phyloP scores from a whole-genome alignment of 2,113 vertebrate species.

The Rhinopithecus roxellana region DNA sequence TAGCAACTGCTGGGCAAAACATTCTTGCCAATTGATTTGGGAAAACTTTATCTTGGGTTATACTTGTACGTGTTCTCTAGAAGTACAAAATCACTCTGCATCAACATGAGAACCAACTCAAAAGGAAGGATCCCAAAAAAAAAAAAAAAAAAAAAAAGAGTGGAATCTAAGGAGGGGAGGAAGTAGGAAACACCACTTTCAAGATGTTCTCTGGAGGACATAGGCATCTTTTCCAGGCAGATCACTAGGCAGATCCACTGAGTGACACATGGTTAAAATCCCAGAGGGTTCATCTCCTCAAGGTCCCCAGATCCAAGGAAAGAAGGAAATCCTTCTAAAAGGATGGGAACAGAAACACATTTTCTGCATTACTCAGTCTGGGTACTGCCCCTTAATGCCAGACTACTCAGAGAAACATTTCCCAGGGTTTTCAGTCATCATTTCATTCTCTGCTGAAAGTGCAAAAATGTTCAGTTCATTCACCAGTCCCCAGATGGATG shows the following conservation, averaged over 20 bases:
- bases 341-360: neutral
- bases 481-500: neutral
- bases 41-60: neutral
- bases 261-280: neutral
- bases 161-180: neutral
- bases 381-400: neutral
- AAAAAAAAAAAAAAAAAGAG: neutral
- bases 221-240: neutral
- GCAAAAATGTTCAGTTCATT: neutral
- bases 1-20: neutral
- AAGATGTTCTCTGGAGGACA: neutral
- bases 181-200: neutral
- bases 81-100: neutral
- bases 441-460: conserved; percentile 24
- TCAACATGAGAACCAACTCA: neutral
- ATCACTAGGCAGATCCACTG: rapidly evolving
- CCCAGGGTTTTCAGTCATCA: neutral
- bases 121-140: neutral
- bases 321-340: neutral
- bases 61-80: neutral
- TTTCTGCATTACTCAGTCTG: neutral
- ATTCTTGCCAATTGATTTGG: neutral
- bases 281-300: neutral
- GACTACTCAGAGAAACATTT: neutral
- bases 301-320: neutral